A percentile compares a stretch with the other conserved stretches of the same genome.
Evolutionary conservation across 2,888 invertebrate species (phyloP).

Genomic region (Sphaerophoria taeniata): DNA sequence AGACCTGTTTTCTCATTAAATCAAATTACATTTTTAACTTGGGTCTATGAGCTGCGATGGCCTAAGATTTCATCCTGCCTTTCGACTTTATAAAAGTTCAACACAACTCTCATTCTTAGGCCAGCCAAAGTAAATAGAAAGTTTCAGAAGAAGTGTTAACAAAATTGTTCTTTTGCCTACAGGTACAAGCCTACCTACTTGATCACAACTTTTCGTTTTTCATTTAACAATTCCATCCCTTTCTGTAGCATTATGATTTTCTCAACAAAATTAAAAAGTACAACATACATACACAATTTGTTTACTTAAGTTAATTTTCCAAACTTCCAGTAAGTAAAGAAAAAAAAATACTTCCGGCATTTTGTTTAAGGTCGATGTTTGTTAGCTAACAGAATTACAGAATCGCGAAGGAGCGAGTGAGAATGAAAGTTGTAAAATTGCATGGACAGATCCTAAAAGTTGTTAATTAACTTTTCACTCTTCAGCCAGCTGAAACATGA

Average conservation of each 20-base stretch:
- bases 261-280: not conserved
- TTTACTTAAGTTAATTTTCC: constrained; percentile 2
- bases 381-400: no score
- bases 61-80: no score
- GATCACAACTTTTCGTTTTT: no score
- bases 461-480: constrained; percentile 11
- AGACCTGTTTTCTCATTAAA: no score
- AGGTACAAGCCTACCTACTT: no score
- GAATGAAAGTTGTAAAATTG: not conserved
- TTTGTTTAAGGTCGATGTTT: constrained; percentile 10
- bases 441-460: constrained; percentile 16
- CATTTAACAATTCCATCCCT: not conserved
- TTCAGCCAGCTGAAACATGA: not conserved
- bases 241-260: not conserved
- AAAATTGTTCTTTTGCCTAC: no score
- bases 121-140: no score
- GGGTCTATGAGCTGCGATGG: no score
- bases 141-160: no score
- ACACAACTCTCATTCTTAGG: no score
- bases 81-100: no score
- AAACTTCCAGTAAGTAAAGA: constrained; percentile 1
- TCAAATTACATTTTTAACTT: no score
- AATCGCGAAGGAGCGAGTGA: not conserved
- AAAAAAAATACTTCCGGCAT: not conserved
- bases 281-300: not conserved